Evolutionary conservation across 1,140 invertebrate species (phyloP), one percentile per base, ranked within the genome.

Genomic region (Drosophila kurseongensis): DNA sequence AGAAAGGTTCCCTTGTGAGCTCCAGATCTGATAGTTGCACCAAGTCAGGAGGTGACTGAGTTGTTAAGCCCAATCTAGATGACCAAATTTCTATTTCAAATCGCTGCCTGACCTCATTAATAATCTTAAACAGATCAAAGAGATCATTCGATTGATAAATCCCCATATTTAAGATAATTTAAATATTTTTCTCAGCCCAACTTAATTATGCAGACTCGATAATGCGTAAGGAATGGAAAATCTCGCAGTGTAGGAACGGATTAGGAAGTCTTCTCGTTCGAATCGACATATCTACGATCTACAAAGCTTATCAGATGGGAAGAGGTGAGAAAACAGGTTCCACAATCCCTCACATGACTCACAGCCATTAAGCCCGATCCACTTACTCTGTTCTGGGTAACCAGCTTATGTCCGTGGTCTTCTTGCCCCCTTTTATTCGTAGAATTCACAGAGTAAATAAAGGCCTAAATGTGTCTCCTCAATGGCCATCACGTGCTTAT

Each of bases 401-500:
- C 61, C 45, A 44, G 60, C 71, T 75, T 55, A 65, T 56, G 73
- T 56, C 52, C 68, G 47, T 32, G 41, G 40, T 8, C 47, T 36
- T 29, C 45, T 16, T 52, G 65, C 29, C 41, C 52, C 16, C 44
- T 48, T 36, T 69, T 71, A 71, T 71, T 72, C 65, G 66, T 71
- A 29, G 68, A 72, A 72, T 50, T 71, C 51, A 58, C 4, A 16
- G 38, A 10, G 44, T 36, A 58, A 58, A 71, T 71, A 58, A 58
- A 71, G 66, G 66, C 13, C 66, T 50, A 58, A 72, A 72, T 72
- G 67, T 79, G 75, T 71, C 61, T 66, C 61, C 58, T 72, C 61
- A 82, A 83, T 81, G 82, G 69, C 65, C 55, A 76, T 65, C 61
- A 83, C 82, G 66, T 58, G 68, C 66, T 83, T 88, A 82, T 88